A percentile compares a stretch with the other conserved stretches of the same genome.
phyloP scores from a whole-genome alignment of 2,113 vertebrate species.

The Bambusicola thoracicus region DNA sequence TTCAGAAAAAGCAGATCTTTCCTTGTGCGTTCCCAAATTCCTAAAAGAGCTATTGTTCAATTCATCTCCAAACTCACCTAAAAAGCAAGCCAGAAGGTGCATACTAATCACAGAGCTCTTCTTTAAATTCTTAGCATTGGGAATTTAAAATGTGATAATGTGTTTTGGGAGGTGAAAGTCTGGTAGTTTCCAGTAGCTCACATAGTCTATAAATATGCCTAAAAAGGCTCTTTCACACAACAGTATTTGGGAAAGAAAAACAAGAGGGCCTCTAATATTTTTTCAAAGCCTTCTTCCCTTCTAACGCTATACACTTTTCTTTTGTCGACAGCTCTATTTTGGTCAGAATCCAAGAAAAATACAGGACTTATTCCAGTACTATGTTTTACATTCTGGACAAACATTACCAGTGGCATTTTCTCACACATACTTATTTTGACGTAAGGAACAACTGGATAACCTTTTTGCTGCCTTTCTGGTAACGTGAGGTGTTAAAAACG shows the following conservation, averaged over 20 bases:
- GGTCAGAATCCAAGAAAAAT: constrained; percentile 64
- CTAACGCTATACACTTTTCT: constrained; percentile 5
- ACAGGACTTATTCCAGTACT: constrained; percentile 6
- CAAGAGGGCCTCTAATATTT: background rate
- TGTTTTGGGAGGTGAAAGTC: background rate
- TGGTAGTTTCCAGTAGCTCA: background rate
- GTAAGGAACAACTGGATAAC: constrained; percentile 4
- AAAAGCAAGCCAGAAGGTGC: background rate
- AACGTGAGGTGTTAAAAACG: background rate
- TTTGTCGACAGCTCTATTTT: constrained; percentile 53
- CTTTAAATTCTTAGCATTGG: background rate
- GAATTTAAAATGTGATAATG: background rate
- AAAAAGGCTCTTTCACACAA: constrained; percentile 1
- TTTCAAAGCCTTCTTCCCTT: background rate
- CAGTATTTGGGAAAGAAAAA: constrained; percentile 35
- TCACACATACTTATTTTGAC: constrained; percentile 6
- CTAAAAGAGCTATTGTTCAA: background rate
- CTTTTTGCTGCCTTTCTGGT: background rate
- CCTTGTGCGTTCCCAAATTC: constrained; percentile 8
- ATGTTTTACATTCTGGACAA: constrained; percentile 35
- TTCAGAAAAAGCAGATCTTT: constrained; percentile 8
- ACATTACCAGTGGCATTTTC: constrained; percentile 45
- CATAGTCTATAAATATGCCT: background rate
- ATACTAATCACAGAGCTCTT: background rate
- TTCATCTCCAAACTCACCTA: background rate